Evolutionary conservation across 37 sponge, comb jelly and placozoan species (phyloP).

Genomic region (Crambe crambe): DNA sequence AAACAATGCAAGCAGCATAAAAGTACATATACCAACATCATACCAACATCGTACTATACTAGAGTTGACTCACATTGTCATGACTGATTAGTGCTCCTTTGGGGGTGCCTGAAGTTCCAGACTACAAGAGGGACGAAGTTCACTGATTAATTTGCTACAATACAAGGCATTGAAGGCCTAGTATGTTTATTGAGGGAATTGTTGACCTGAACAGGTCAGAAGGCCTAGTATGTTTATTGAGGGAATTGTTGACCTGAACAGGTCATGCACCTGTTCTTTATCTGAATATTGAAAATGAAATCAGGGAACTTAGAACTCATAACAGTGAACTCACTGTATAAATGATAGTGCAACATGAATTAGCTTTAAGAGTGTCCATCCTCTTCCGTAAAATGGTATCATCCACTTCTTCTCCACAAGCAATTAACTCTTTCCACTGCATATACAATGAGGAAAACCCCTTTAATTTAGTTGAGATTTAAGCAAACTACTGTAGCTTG

Average conservation of each 20-base stretch:
- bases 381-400: conserved; percentile 35
- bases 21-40: no score
- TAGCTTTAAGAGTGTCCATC: conserved; percentile 41
- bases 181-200: no score
- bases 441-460: neutral
- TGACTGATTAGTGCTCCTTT: conserved; percentile 96
- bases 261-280: no score
- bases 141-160: no score
- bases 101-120: conserved; percentile 87
- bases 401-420: conserved; percentile 18
- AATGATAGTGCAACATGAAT: conserved; percentile 77
- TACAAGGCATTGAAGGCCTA: no score
- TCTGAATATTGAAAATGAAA: no score
- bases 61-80: conserved; percentile 97
- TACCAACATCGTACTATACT: no score
- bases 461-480: neutral
- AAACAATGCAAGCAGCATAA: no score
- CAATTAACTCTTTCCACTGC: conserved; percentile 69
- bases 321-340: conserved; percentile 67
- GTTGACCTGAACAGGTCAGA: no score
- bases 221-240: no score
- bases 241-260: no score
- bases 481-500: no score
- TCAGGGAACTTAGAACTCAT: neutral
- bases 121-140: conserved; percentile 45